phyloP scores from a whole-genome alignment of 2,113 vertebrate genomes.

The Pleuronectes platessa region DNA sequence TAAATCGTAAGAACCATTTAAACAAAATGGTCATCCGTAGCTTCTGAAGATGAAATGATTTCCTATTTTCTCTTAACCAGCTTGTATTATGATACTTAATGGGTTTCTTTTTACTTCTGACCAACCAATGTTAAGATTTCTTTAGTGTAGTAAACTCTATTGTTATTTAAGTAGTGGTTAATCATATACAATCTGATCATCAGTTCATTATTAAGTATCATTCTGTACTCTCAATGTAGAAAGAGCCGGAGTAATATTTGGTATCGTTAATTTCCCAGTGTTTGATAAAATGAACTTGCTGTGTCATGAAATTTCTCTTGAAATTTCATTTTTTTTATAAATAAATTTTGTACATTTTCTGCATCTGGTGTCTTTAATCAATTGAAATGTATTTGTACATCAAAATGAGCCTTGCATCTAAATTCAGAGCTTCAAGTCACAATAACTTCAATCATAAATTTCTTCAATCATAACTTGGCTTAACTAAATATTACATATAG shows the following conservation, averaged over 20 bases:
- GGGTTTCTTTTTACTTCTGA: neutral
- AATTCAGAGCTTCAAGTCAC: neutral
- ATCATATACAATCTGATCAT: neutral
- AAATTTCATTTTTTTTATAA: slow-evolving; percentile 33
- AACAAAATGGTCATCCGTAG: no score
- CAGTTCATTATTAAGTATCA: neutral
- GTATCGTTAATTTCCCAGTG: slow-evolving; percentile 22
- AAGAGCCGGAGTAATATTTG: slow-evolving; percentile 20
- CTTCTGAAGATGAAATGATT: neutral
- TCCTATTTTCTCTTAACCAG: neutral
- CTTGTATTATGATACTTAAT: neutral
- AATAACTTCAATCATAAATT: no score
- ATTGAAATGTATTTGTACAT: slow-evolving; percentile 54
- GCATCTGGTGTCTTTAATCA: slow-evolving; percentile 45
- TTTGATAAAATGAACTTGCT: slow-evolving; percentile 14
- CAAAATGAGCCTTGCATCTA: slow-evolving; percentile 1
- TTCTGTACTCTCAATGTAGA: slow-evolving; percentile 2
- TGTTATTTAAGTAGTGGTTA: neutral
- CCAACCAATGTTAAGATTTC: neutral
- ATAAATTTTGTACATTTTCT: slow-evolving; percentile 61
- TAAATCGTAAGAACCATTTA: neutral
- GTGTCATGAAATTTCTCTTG: slow-evolving; percentile 36
- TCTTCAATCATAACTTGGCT: neutral
- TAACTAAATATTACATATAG: neutral
- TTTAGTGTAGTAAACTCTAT: neutral